Percentiles rank a stretch among this genome's conserved stretches.
phyloP scores from a whole-genome alignment of 2,797 vertebrate genomes.

The Hemitrygon akajei region DNA sequence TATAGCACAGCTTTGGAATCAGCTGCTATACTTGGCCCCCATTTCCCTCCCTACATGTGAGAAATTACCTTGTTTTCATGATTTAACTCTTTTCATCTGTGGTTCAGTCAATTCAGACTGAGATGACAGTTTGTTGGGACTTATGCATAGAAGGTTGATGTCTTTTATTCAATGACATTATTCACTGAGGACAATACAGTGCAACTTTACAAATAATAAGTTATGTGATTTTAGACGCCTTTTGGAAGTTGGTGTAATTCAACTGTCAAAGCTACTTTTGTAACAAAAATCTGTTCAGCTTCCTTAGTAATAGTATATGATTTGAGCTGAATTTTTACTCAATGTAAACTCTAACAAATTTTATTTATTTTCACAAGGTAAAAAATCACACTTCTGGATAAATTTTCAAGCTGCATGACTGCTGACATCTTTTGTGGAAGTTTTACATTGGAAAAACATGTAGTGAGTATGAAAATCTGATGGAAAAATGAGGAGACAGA shows the following conservation, averaged over 20 bases:
- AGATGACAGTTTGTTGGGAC: not conserved
- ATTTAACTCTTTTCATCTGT: not conserved
- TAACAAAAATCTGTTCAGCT: not conserved
- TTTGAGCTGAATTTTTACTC: not conserved
- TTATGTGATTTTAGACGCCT: not conserved
- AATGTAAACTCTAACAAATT: not conserved
- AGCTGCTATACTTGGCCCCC: not conserved
- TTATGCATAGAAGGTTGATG: not conserved
- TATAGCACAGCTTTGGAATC: not conserved
- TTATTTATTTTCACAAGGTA: not conserved
- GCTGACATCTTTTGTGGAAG: no score
- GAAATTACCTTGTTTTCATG: not conserved
- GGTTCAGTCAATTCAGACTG: not conserved
- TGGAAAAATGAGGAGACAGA: no score
- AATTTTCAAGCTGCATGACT: no score
- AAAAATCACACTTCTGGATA: no score
- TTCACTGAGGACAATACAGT: not conserved
- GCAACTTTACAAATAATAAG: not conserved
- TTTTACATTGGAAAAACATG: no score
- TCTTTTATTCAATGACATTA: not conserved
- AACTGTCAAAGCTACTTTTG: not conserved
- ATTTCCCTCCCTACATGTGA: not conserved
- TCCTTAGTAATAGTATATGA: not conserved
- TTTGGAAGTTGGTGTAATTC: not conserved
- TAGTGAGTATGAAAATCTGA: no score